Base-by-base conservation (phyloP, 2,888 invertebrate species). In the Oscheius sp. region DNA sequence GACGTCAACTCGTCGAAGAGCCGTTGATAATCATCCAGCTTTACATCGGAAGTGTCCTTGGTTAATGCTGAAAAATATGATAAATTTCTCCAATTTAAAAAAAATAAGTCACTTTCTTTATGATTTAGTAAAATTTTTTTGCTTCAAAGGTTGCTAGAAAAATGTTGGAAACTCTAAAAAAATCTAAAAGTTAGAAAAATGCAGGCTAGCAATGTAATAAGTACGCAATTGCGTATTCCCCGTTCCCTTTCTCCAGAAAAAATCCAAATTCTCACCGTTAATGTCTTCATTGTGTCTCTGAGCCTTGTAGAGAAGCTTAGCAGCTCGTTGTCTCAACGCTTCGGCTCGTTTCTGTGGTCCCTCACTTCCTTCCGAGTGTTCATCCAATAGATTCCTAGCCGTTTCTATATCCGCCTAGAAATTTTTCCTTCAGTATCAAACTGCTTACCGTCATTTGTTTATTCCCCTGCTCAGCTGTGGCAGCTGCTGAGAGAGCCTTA, bases 41-140 rank as follows among this genome's bases (percentile, higher is more conserved):
- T 71, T 62, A 83, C 78, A 44, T 83, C 82, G 24, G 81, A 70
- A 4, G 81, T 77, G 56, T 75, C 78, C 57, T 77, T 78, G 14
- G 83, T 79, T 54, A 83, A 64, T 12, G 74, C 83, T 83, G 73
- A 69, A 81, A n/a, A n/a, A n/a, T n/a, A n/a, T n/a, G n/a, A n/a
- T n/a, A n/a, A n/a, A n/a, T n/a, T n/a, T n/a, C n/a, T n/a, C n/a
- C n/a, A n/a, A n/a, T n/a, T n/a, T n/a, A n/a, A n/a, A n/a, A n/a
- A n/a, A n/a, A n/a, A n/a, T n/a, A n/a, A n/a, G n/a, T n/a, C n/a
- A n/a, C n/a, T n/a, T n/a, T n/a, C n/a, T n/a, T n/a, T n/a, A n/a
- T n/a, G n/a, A n/a, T n/a, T n/a, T n/a, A n/a, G n/a, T n/a, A n/a
- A n/a, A n/a, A n/a, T n/a, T n/a, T n/a, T n/a, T n/a, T n/a, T n/a